phyloP scores from a whole-genome alignment of 2,888 invertebrate genomes.

The Synanthedon myopaeformis region DNA sequence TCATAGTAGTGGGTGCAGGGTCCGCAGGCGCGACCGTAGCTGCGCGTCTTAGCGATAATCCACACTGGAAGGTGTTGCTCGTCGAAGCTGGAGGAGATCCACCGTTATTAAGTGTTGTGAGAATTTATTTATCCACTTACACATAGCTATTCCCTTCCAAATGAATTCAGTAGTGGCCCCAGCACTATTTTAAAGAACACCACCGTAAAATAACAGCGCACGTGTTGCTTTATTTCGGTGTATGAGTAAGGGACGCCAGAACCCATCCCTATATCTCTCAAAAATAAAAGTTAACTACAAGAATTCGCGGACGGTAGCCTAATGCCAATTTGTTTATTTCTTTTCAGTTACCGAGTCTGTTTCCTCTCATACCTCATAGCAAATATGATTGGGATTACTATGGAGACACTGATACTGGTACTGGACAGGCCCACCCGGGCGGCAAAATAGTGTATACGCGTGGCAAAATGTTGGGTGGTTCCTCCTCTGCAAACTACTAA shows the following conservation, averaged over 20 bases:
- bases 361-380: slow-evolving; percentile 2
- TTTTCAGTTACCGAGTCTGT: slow-evolving; percentile 5
- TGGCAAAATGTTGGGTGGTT: neutral
- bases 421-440: neutral
- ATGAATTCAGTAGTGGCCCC: too few species aligned
- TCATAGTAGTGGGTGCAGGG: slow-evolving; percentile 37
- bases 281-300: too few species aligned
- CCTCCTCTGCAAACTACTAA: neutral
- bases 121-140: slow-evolving; percentile 1
- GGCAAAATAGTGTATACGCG: neutral
- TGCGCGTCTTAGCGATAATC: slow-evolving; percentile 27
- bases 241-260: too few species aligned
- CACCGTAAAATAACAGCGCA: too few species aligned
- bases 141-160: too few species aligned
- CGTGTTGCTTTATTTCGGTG: too few species aligned
- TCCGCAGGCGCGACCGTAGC: slow-evolving; percentile 35
- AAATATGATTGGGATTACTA: slow-evolving; percentile 5
- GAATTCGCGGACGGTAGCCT: too few species aligned
- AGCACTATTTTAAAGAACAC: too few species aligned
- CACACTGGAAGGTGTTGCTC: slow-evolving; percentile 23
- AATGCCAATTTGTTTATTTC: neutral
- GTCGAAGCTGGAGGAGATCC: slow-evolving; percentile 38
- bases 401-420: slow-evolving; percentile 1
- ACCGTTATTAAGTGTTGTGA: slow-evolving; percentile 31
- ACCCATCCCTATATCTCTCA: too few species aligned